A percentile compares a stretch with the other conserved stretches of the same genome.
Evolutionary conservation across 2,888 invertebrate species (phyloP).

Genomic region (Eumerus sabulonum): DNA sequence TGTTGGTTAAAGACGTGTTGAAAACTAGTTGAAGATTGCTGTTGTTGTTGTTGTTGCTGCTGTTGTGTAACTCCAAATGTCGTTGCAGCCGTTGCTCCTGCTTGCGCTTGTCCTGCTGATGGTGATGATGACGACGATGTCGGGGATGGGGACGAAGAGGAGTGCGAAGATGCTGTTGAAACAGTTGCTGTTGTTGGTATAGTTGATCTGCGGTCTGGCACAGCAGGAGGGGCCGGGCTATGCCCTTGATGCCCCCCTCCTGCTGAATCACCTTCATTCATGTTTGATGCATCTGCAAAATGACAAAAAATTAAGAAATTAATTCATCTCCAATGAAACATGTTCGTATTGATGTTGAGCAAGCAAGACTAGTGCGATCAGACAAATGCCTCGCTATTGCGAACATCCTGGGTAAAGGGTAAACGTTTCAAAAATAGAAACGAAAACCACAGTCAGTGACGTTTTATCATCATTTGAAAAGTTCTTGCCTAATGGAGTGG

Average conservation of each 20-base stretch:
- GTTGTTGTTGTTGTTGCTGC: slow-evolving; percentile 64
- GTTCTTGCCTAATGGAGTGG: background rate
- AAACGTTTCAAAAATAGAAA: slow-evolving; percentile 61
- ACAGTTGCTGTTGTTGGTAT: slow-evolving; percentile 70
- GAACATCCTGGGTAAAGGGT: slow-evolving; percentile 50
- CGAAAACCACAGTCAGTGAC: slow-evolving; percentile 56
- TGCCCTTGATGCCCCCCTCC: slow-evolving; percentile 80
- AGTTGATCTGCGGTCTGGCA: slow-evolving; percentile 79
- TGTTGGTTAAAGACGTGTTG: slow-evolving; percentile 72
- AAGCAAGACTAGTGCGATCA: slow-evolving; percentile 27
- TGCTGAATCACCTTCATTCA: slow-evolving; percentile 80
- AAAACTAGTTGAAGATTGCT: slow-evolving; percentile 68
- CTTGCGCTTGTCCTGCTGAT: background rate
- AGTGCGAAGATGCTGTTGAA: slow-evolving; percentile 63
- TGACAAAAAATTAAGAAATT: slow-evolving; percentile 36
- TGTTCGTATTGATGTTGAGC: background rate
- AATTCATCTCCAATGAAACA: background rate
- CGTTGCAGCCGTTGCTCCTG: slow-evolving; percentile 22
- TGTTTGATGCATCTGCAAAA: slow-evolving; percentile 79
- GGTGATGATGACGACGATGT: slow-evolving; percentile 44
- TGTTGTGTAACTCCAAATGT: slow-evolving; percentile 50
- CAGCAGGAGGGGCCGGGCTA: slow-evolving; percentile 80
- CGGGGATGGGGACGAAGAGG: slow-evolving; percentile 49
- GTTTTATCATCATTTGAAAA: slow-evolving; percentile 63
- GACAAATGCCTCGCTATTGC: slow-evolving; percentile 70